Percentiles rank a stretch among this genome's conserved stretches.
These are phyloP conservation scores for Polyommatus icarus DNA, from an alignment of 2,888 invertebrate genomes.

Conservation along the genomic window DNA sequence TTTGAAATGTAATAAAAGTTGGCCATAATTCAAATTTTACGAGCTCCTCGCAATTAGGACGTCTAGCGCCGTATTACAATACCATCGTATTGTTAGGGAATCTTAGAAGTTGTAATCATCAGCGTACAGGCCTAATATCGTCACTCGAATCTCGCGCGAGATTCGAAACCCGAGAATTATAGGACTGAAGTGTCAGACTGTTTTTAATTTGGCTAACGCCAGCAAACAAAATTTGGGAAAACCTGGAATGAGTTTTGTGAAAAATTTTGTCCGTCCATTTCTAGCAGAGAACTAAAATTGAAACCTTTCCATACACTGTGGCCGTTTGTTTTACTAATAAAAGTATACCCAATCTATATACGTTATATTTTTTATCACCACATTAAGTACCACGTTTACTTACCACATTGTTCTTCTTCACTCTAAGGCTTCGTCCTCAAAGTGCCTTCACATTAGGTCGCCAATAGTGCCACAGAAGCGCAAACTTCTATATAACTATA, in stretches of 20 bases:
- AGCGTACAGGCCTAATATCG: neutral
- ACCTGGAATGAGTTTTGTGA: neutral
- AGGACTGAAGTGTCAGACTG: neutral
- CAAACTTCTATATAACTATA: too few relatives aligned
- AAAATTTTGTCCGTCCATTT: neutral
- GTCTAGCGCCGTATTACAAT: conserved; percentile 12
- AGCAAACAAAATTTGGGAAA: neutral
- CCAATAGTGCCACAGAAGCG: too few relatives aligned
- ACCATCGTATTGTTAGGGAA: neutral
- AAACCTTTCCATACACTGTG: too few relatives aligned
- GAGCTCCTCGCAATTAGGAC: conserved; percentile 7
- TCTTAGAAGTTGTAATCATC: neutral
- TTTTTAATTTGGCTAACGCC: neutral
- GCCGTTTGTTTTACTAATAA: too few relatives aligned
- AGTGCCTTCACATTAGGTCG: too few relatives aligned
- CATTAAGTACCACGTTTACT: too few relatives aligned
- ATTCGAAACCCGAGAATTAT: too few relatives aligned
- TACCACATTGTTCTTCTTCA: too few relatives aligned
- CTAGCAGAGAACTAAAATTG: neutral
- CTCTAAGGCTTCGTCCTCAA: too few relatives aligned
- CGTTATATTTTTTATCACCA: too few relatives aligned
- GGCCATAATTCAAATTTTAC: conserved; percentile 29
- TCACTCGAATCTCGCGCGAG: too few relatives aligned
- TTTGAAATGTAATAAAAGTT: conserved; percentile 28
- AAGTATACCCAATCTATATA: too few relatives aligned